phyloP scores from a whole-genome alignment of 1,140 invertebrate genomes.

The Cydia splendana region DNA sequence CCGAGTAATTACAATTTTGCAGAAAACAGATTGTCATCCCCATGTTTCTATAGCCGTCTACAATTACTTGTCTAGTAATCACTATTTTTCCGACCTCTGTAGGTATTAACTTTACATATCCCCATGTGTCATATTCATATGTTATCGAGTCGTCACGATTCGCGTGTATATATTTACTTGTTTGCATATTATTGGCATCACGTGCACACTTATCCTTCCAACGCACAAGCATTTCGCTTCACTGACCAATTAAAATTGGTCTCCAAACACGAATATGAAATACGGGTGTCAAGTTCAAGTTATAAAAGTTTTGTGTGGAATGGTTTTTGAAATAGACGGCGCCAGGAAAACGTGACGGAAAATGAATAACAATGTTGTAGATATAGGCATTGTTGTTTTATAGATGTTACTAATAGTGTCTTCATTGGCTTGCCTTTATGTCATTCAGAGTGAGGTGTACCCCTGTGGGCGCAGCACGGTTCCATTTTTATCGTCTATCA shows the following conservation, averaged over 20 bases:
- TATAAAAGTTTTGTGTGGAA: not conserved
- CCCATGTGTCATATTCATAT: not conserved
- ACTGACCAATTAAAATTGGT: not conserved
- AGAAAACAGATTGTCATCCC: too few species aligned
- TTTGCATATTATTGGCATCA: not conserved
- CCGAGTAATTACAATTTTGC: too few species aligned
- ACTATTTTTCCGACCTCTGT: too few species aligned
- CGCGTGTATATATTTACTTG: not conserved
- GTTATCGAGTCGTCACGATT: conserved; percentile 3
- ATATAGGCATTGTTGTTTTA: not conserved
- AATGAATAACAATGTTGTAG: not conserved
- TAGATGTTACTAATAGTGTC: not conserved
- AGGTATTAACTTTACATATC: not conserved
- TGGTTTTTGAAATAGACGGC: not conserved
- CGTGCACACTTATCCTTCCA: not conserved
- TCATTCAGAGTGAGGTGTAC: too few species aligned
- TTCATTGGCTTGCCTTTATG: too few species aligned
- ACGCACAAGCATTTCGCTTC: not conserved
- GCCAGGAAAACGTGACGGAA: conserved; percentile 10
- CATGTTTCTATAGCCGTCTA: too few species aligned
- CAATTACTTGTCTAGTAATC: too few species aligned
- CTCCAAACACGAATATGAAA: not conserved
- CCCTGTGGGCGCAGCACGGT: too few species aligned
- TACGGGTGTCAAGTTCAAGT: not conserved
- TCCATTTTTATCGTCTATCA: too few species aligned